Base-by-base conservation (phyloP, 2,113 vertebrate genomes). In the Daboia siamensis region DNA sequence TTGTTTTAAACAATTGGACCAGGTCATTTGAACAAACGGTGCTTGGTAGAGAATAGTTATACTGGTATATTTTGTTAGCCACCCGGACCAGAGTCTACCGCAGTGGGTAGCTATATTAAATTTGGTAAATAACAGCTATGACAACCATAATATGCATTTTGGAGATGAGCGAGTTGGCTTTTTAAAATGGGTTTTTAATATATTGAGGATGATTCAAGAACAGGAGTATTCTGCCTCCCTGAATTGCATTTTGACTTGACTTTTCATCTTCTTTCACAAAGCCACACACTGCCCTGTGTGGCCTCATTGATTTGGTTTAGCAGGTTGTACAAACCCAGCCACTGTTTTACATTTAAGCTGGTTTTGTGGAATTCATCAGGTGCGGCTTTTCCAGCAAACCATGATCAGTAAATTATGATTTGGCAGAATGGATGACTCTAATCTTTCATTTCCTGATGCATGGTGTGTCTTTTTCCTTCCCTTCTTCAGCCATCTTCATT, bases 401-500 rank as follows among this genome's bases (percentile, higher is more conserved):
- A 39, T 21, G 74, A 44, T 80, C 10, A 80, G 33, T 17, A 80
- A 80, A 80, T 44, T 21, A 80, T 80, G 33, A 44, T 44, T 44
- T 44, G 74, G 74, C 74, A 39, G 17, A 80, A 80, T 21, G 69
- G n/a, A 44, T 44, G 54, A 57, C 21, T 20, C 2, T 33, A 48
- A 12, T 33, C 44, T 86, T 46, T 44, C 46, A 21, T 48, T 88
- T 57, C 33, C 55, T 51, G 10, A n/a, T 39, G 33, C 13, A 85
- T 5, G 24, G 54, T 8, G 1, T 2, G 5, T 54, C 52, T 1
- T 29, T 88, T 12, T 39, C 6, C 48, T 51, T 94, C 74, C 3
- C 46, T 93, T 94, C 94, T 87, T 94, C 92, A 94, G 93, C 88
- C 87, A 10, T 21, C 26, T 85, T 87, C 9, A 15, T 51, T 46